phyloP scores from a whole-genome alignment of 2,797 vertebrate genomes.

The Chelidonichthys spinosus region DNA sequence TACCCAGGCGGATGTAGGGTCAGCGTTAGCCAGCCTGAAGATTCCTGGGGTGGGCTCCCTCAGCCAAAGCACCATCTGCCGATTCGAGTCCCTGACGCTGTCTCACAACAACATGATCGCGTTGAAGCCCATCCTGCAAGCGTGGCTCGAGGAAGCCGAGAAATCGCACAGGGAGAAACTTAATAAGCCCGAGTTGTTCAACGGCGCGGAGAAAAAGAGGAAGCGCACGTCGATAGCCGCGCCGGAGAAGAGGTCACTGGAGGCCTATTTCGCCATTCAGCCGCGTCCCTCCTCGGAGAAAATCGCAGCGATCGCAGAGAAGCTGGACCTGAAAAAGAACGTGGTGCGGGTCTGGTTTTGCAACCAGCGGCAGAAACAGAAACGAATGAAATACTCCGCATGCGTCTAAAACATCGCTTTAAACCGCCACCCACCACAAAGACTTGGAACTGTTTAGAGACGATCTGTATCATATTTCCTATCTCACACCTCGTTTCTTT shows the following conservation, averaged over 20 bases:
- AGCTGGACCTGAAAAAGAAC: slow-evolving; percentile 98
- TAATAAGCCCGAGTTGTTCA: slow-evolving; percentile 97
- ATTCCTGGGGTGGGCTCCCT: slow-evolving; percentile 94
- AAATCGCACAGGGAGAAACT: slow-evolving; percentile 97
- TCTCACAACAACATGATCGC: slow-evolving; percentile 98
- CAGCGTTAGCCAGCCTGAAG: slow-evolving; percentile 94
- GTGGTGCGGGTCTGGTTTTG: slow-evolving; percentile 99
- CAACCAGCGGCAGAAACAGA: slow-evolving; percentile 99
- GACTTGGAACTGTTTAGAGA: slow-evolving; percentile 83
- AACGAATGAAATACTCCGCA: slow-evolving; percentile 98
- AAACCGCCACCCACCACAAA: slow-evolving; percentile 58
- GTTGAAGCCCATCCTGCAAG: slow-evolving; percentile 95
- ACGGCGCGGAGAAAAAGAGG: slow-evolving; percentile 94
- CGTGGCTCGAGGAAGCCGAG: slow-evolving; percentile 97
- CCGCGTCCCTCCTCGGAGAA: slow-evolving; percentile 96
- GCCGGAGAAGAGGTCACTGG: slow-evolving; percentile 94
- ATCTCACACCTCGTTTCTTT: slow-evolving; percentile 75
- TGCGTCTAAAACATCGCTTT: slow-evolving; percentile 85
- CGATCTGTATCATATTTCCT: slow-evolving; percentile 88
- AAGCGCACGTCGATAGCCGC: slow-evolving; percentile 97
- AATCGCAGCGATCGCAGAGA: slow-evolving; percentile 97
- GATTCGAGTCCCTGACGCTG: slow-evolving; percentile 93
- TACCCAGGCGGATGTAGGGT: slow-evolving; percentile 96
- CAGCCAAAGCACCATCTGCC: slow-evolving; percentile 95
- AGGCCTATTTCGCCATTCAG: slow-evolving; percentile 97